A percentile compares a stretch with the other conserved stretches of the same genome.
phyloP scores from a whole-genome alignment of 1,140 invertebrate species.

The Bathynomus jamesi region DNA sequence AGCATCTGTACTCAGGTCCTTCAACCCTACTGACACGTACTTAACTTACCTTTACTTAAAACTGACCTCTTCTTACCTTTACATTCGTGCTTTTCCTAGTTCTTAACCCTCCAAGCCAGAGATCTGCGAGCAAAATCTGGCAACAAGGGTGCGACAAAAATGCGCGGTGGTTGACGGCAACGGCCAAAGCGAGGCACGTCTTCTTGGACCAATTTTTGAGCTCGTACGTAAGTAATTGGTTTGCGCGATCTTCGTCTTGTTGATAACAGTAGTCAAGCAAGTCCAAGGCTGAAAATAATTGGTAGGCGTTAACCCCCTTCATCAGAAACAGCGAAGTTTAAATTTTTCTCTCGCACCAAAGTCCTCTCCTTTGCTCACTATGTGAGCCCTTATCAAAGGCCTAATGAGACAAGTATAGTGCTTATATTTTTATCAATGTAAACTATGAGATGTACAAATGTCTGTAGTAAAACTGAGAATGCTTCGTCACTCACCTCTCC shows the following conservation, averaged over 20 bases:
- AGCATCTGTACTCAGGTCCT: background rate
- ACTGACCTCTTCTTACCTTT: slow-evolving; percentile 75
- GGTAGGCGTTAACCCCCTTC: too few species aligned
- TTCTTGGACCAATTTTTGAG: slow-evolving; percentile 95
- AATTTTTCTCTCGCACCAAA: too few species aligned
- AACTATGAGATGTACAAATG: too few species aligned
- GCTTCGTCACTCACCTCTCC: too few species aligned
- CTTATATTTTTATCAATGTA: too few species aligned
- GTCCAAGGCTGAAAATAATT: slow-evolving; percentile 63
- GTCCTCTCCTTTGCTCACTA: too few species aligned
- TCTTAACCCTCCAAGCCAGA: slow-evolving; percentile 97
- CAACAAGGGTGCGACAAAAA: slow-evolving; percentile 92
- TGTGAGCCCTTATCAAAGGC: too few species aligned
- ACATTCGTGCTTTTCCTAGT: slow-evolving; percentile 90
- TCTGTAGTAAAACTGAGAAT: too few species aligned
- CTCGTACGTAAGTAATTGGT: slow-evolving; percentile 90
- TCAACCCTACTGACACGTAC: too few species aligned
- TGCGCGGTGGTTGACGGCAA: slow-evolving; percentile 85
- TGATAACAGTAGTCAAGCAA: slow-evolving; percentile 91
- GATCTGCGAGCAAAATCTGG: slow-evolving; percentile 92
- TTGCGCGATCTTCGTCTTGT: slow-evolving; percentile 88
- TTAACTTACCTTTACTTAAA: too few species aligned
- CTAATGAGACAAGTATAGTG: too few species aligned
- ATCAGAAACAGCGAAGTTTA: too few species aligned
- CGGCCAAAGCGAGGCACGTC: slow-evolving; percentile 89